Evolutionary conservation across 2,888 invertebrate species (phyloP).

Genomic region (Oligia latruncula): DNA sequence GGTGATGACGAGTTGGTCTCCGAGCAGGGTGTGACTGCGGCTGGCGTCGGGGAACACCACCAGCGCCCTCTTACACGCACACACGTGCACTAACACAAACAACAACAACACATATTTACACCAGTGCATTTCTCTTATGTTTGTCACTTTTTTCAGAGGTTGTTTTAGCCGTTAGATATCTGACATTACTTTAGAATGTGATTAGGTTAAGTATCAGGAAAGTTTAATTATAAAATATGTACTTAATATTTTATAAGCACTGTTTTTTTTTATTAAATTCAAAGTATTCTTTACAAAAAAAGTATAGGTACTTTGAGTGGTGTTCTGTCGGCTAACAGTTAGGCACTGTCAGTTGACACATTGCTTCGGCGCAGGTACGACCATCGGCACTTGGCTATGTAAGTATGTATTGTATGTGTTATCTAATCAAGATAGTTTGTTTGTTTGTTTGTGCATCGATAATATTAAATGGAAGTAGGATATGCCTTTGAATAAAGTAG

Average conservation of each 20-base stretch:
- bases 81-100: conserved; percentile 46
- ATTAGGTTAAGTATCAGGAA: neutral
- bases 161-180: neutral
- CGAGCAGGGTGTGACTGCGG: conserved; percentile 72
- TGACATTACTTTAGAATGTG: neutral
- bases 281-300: neutral
- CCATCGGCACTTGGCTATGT: conserved; percentile 1
- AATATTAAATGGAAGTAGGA: neutral
- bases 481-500: conserved; percentile 13
- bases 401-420: conserved; percentile 2
- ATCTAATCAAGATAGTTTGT: conserved; percentile 43
- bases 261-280: neutral
- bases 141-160: neutral
- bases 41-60: conserved; percentile 75
- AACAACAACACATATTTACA: conserved; percentile 40
- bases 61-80: conserved; percentile 65
- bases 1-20: conserved; percentile 72
- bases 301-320: neutral
- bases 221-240: too few relatives aligned
- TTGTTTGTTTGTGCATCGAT: conserved; percentile 24
- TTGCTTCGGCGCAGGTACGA: neutral
- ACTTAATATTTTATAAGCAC: neutral
- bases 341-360: conserved; percentile 28
- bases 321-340: conserved; percentile 17
- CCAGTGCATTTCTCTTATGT: conserved; percentile 30